Percentiles rank a stretch among this genome's conserved stretches.
These are phyloP conservation scores for Pempheris klunzingeri DNA, from an alignment of 2,797 vertebrate species.

Conservation along the genomic window DNA sequence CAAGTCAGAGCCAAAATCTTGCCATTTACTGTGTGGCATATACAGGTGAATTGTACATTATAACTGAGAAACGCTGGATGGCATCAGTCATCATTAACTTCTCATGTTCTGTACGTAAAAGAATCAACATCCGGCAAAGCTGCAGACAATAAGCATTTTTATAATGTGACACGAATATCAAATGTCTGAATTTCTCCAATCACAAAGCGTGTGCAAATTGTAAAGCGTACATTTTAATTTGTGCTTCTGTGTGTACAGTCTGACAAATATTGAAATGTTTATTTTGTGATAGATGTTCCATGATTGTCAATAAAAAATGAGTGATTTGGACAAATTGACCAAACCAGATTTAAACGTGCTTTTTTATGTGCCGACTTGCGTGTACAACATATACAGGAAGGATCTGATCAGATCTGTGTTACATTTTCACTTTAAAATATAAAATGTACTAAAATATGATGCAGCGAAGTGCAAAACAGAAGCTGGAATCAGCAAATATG, in stretches of 20 bases:
- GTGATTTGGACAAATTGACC: slow-evolving; percentile 40
- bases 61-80: slow-evolving; percentile 4
- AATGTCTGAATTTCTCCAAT: slow-evolving; percentile 19
- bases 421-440: no score
- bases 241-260: slow-evolving; percentile 70
- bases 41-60: slow-evolving; percentile 1
- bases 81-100: not conserved
- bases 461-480: no score
- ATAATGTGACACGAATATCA: slow-evolving; percentile 8
- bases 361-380: not conserved
- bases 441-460: not conserved
- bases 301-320: slow-evolving; percentile 65
- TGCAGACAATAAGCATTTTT: slow-evolving; percentile 21
- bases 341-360: not conserved
- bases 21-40: slow-evolving; percentile 5
- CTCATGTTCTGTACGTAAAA: not conserved
- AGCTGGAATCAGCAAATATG: not conserved
- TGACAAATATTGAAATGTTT: slow-evolving; percentile 54
- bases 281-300: slow-evolving; percentile 52
- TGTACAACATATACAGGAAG: not conserved
- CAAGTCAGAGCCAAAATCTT: slow-evolving; percentile 53
- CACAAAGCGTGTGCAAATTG: slow-evolving; percentile 24
- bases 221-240: slow-evolving; percentile 25
- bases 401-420: not conserved
- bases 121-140: slow-evolving; percentile 2